Evolutionary conservation across 2,888 invertebrate genomes (phyloP), one percentile per base, ranked within the genome.

Genomic region (Urechis unicinctus): DNA sequence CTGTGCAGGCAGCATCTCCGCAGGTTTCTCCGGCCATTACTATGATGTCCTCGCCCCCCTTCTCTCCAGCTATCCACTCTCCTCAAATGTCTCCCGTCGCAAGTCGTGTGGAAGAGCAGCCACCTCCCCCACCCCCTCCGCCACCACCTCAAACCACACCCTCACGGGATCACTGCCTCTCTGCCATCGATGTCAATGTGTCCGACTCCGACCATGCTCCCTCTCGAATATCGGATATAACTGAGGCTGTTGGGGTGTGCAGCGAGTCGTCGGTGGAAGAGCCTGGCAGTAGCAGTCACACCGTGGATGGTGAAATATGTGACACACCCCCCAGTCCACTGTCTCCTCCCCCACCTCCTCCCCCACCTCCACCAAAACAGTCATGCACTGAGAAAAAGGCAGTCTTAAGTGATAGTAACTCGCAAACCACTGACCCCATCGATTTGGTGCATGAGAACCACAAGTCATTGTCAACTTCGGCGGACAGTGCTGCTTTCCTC

Each of bases 41-140:
- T 22, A 56, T 56, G 30, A 49, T 59, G 21, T 43, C 66, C 56
- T 69, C 71, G 4, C 70, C 70, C 3, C 64, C 67, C 5, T 63
- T 66, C 58, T 68, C 68, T 25, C 69, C 70, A 0, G 65, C 63
- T 61, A 24, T 48, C 36, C 13, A 44, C 31, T 26, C 28, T 41
- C 58, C 58, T 6, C 51, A 44, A 6, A 28, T 21, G 22, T 24
- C 53, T 4, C 57, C 53, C 24, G 50, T 41, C 13, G 25, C 53
- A 21, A 47, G n/a, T n/a, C n/a, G n/a, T n/a, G n/a, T n/a, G n/a
- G n/a, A n/a, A n/a, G 36, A 36, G 36, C 9, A 36, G 17, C 9
- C 36, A 9, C 36, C 36, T 36, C 36, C 36, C 36, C 17, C 36
- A 36, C 36, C 36, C 36, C 36, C 36, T 36, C 36, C 36, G 9